A percentile compares a stretch with the other conserved stretches of the same genome.
Conservation (phyloP, 1,140 invertebrate species). For the Zaprionus lachaisei region DNA sequence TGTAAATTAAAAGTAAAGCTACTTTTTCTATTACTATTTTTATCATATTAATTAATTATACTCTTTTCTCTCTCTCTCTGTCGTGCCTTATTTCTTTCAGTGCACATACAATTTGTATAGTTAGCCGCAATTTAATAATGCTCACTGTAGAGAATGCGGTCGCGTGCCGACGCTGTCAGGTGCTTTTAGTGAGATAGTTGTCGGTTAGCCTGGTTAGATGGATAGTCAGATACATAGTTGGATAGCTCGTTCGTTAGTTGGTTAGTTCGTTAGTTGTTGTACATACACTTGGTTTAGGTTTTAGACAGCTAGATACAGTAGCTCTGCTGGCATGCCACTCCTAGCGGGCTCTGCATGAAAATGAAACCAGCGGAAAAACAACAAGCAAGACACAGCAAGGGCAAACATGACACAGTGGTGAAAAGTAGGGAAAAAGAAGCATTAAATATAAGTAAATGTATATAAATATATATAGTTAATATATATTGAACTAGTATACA, state of each 20-base stretch:
- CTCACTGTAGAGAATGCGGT: constrained; percentile 41
- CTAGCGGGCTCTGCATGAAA: constrained; percentile 60
- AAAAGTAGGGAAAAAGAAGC: background rate
- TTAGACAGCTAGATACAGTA: constrained; percentile 30
- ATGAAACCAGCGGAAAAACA: constrained; percentile 48
- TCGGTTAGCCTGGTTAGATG: constrained; percentile 43
- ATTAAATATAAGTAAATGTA: background rate
- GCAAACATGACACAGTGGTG: constrained; percentile 41
- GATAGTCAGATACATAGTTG: constrained; percentile 43
- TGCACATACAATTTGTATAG: constrained; percentile 18
- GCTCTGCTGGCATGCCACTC: constrained; percentile 53
- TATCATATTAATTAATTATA: background rate
- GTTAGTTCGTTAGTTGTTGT: constrained; percentile 42
- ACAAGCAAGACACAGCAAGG: constrained; percentile 52
- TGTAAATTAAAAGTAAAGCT: too few species aligned
- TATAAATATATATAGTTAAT: too few species aligned
- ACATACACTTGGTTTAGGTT: constrained; percentile 13
- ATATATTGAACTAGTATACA: too few species aligned
- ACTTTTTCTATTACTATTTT: background rate
- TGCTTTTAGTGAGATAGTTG: constrained; percentile 52
- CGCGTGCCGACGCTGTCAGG: constrained; percentile 46
- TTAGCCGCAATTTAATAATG: constrained; percentile 62
- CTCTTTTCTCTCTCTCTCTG: background rate
- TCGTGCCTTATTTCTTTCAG: background rate
- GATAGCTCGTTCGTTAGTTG: constrained; percentile 42